Evolutionary conservation across 2,797 vertebrate genomes (phyloP).

Genomic region (Clarias pachynema): DNA sequence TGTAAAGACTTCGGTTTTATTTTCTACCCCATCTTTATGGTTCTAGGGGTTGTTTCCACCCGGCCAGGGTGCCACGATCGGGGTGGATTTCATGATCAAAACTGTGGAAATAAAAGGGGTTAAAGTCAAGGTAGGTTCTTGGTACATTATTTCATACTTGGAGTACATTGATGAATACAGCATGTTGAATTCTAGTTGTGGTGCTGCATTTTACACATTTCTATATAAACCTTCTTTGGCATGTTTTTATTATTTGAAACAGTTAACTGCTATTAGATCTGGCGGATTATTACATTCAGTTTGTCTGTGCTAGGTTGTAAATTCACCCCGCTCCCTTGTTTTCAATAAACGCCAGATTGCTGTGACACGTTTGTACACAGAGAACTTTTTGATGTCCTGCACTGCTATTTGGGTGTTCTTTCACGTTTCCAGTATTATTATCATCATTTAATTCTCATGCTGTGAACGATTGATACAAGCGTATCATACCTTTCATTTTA

Average conservation of each 20-base stretch:
- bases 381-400: background rate
- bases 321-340: too few species aligned
- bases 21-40: background rate
- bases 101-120: slow-evolving; percentile 98
- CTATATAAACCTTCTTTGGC: background rate
- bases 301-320: background rate
- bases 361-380: background rate
- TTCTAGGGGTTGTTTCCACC: slow-evolving; percentile 95
- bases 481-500: background rate
- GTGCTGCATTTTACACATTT: background rate
- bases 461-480: background rate
- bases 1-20: background rate
- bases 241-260: background rate
- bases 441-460: background rate
- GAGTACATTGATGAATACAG: background rate
- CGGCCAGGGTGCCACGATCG: slow-evolving; percentile 98
- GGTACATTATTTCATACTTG: background rate
- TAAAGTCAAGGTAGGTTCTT: slow-evolving; percentile 85
- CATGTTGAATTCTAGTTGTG: background rate
- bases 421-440: background rate
- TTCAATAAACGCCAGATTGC: background rate
- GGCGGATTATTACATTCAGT: background rate
- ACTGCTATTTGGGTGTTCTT: background rate
- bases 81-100: slow-evolving; percentile 99
- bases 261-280: background rate